Conservation (phyloP, 2,797 vertebrate genomes). For the Anguilla megastoma region DNA sequence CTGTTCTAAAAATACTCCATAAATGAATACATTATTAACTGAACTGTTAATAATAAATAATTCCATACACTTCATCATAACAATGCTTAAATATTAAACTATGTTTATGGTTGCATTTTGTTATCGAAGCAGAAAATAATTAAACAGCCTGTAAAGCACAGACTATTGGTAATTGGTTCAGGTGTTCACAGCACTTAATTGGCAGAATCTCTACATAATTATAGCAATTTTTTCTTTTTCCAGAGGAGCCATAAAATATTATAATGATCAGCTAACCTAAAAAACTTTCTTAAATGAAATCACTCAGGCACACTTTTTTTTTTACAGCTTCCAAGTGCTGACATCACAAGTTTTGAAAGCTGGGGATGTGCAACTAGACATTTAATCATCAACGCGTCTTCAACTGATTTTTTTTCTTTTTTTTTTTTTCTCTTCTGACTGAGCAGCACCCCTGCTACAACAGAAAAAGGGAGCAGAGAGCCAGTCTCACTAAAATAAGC, state of each 20-base stretch:
- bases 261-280: constrained; percentile 67
- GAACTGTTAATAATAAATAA: background rate
- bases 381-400: constrained; percentile 12
- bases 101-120: background rate
- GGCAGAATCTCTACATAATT: constrained; percentile 64
- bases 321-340: constrained; percentile 3
- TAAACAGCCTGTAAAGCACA: constrained; percentile 2
- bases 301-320: constrained; percentile 75
- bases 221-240: constrained; percentile 64
- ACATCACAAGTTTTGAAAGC: constrained; percentile 13
- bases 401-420: background rate
- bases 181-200: constrained; percentile 47
- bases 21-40: background rate
- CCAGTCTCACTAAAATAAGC: background rate
- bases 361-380: constrained; percentile 5
- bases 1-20: background rate
- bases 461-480: background rate
- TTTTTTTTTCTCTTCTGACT: background rate
- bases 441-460: background rate
- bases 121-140: constrained; percentile 33
- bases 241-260: constrained; percentile 67
- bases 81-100: background rate
- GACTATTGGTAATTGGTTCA: constrained; percentile 52
- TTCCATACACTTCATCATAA: background rate
- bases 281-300: constrained; percentile 75